These are phyloP conservation scores for Macropus fuliginosus DNA, from an alignment of 2,797 vertebrate species.

Conservation along the genomic window DNA sequence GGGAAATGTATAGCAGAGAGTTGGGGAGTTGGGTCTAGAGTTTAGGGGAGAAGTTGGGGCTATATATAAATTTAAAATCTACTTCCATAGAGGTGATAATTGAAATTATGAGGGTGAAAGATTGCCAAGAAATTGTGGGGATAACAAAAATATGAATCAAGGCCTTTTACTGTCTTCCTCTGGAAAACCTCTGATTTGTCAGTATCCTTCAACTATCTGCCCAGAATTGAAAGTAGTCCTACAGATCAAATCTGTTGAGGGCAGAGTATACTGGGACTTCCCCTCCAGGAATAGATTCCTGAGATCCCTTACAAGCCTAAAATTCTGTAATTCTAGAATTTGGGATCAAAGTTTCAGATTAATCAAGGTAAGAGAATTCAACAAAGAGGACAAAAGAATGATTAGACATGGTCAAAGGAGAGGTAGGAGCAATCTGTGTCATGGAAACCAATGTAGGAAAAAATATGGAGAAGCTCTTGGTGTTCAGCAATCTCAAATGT, in stretches of 20 bases:
- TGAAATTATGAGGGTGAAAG: background rate
- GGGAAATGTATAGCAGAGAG: background rate
- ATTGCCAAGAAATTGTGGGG: background rate
- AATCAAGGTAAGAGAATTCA: too few relatives aligned
- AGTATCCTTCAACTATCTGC: background rate
- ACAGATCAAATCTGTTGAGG: background rate
- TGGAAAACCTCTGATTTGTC: background rate
- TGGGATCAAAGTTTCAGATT: background rate
- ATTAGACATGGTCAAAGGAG: background rate
- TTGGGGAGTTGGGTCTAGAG: background rate
- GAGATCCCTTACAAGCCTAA: background rate
- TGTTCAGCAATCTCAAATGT: background rate
- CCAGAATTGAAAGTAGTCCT: background rate
- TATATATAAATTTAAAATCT: background rate
- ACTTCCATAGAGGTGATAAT: background rate
- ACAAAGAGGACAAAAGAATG: background rate
- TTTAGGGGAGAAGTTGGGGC: background rate
- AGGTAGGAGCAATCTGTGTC: background rate
- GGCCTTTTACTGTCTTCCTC: background rate
- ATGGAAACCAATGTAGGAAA: background rate
- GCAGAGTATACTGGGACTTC: background rate
- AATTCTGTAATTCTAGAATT: background rate
- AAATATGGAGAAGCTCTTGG: too few relatives aligned
- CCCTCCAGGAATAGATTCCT: background rate
- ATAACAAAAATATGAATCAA: background rate